These are phyloP conservation scores for Hedychridium roseum DNA, from an alignment of 2,888 invertebrate genomes.

Conservation along the genomic window DNA sequence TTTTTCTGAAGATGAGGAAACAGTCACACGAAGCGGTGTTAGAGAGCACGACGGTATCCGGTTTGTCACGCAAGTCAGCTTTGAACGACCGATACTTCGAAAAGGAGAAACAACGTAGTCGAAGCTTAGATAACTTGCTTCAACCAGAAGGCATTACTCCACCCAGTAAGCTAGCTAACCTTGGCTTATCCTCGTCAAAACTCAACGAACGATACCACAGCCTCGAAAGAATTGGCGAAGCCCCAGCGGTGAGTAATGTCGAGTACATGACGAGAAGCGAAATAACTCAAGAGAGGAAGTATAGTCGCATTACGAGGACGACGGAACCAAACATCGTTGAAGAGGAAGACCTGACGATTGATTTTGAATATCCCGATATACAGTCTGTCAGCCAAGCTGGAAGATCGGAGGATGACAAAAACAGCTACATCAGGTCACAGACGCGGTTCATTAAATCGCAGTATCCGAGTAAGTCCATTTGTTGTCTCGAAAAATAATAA, in stretches of 20 bases:
- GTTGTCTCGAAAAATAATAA: too few species aligned
- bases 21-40: conserved; percentile 75
- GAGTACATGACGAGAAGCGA: conserved; percentile 63
- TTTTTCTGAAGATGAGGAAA: conserved; percentile 67
- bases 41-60: conserved; percentile 60
- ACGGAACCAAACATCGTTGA: conserved; percentile 60
- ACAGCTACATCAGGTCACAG: conserved; percentile 65
- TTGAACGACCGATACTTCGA: conserved; percentile 91
- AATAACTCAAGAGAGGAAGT: conserved; percentile 62
- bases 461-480: conserved; percentile 69
- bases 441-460: conserved; percentile 86
- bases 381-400: conserved; percentile 62
- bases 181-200: conserved; percentile 85
- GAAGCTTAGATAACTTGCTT: conserved; percentile 83
- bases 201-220: conserved; percentile 91
- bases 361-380: conserved; percentile 75
- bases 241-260: conserved; percentile 50
- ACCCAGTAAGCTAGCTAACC: conserved; percentile 71
- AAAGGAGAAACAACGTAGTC: conserved; percentile 79
- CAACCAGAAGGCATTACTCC: conserved; percentile 69
- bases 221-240: conserved; percentile 70
- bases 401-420: conserved; percentile 66
- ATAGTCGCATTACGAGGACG: conserved; percentile 62
- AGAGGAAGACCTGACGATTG: conserved; percentile 63
- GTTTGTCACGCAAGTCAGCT: conserved; percentile 81